Conservation (phyloP, 2,797 vertebrate species). For the Cirrhinus mrigala region DNA sequence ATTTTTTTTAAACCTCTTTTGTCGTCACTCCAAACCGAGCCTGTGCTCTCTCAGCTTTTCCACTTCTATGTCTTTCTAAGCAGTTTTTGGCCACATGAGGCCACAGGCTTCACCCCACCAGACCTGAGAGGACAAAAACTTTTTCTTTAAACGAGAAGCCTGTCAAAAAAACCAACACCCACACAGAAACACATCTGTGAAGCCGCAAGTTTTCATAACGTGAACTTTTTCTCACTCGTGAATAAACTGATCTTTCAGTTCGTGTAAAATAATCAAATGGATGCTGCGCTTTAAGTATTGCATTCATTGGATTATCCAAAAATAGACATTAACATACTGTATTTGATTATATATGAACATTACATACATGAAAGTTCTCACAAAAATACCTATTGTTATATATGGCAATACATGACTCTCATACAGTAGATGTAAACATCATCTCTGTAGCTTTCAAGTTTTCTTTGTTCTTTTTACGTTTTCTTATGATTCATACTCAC, state of each 20-base stretch:
- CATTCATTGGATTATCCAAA: background rate
- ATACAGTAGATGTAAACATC: background rate
- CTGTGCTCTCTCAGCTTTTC: constrained; percentile 11
- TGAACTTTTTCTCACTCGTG: background rate
- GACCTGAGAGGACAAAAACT: constrained; percentile 4
- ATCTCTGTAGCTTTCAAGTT: background rate
- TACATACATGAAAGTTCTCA: background rate
- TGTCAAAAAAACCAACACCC: background rate
- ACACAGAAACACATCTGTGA: background rate
- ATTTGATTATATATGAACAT: too few species aligned
- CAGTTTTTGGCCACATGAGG: background rate
- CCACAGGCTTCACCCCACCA: background rate
- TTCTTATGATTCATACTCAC: background rate
- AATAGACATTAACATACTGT: too few species aligned
- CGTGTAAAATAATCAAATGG: background rate
- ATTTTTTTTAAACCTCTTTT: constrained; percentile 17
- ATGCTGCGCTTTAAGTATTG: background rate
- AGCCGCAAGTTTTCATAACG: background rate
- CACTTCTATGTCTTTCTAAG: constrained; percentile 10
- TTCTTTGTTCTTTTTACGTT: background rate
- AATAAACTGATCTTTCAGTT: background rate
- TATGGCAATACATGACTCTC: background rate
- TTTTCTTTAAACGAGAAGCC: background rate
- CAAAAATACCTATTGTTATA: background rate
- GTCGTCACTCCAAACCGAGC: constrained; percentile 1